A percentile compares a stretch with the other conserved stretches of the same genome.
These are phyloP conservation scores for Sminthurides bifidus DNA, from an alignment of 1,140 invertebrate species.

Conservation along the genomic window DNA sequence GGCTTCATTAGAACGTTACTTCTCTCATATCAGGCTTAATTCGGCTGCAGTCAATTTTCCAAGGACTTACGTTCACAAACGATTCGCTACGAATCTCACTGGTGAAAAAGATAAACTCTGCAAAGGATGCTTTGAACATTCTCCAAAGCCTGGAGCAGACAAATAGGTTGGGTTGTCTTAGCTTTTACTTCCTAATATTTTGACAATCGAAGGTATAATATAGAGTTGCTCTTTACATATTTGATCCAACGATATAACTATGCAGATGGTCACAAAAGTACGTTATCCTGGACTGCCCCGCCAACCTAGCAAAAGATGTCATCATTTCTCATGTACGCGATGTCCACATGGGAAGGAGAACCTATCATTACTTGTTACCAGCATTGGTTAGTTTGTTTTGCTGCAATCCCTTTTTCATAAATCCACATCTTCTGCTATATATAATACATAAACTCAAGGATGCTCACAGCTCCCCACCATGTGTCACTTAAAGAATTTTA, in stretches of 20 bases:
- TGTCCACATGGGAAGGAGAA: conserved; percentile 39
- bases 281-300: conserved; percentile 39
- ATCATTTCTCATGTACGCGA: conserved; percentile 40
- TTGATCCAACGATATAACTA: background rate
- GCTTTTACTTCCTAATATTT: too few species aligned
- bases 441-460: background rate
- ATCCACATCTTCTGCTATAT: background rate
- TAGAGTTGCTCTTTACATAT: too few species aligned
- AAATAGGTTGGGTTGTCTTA: conserved; percentile 21
- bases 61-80: conserved; percentile 63
- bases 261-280: conserved; percentile 34
- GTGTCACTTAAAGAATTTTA: background rate
- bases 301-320: conserved; percentile 37
- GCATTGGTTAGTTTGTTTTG: conserved; percentile 35
- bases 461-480: background rate
- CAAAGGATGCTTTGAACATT: conserved; percentile 28
- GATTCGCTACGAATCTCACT: conserved; percentile 64
- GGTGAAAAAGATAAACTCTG: conserved; percentile 22
- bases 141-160: conserved; percentile 26
- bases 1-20: conserved; percentile 32
- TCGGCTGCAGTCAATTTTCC: conserved; percentile 76
- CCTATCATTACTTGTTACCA: conserved; percentile 41
- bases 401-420: background rate
- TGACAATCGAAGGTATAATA: too few species aligned
- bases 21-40: conserved; percentile 73